Percentiles rank a stretch among this genome's conserved stretches.
These are phyloP conservation scores for Phortica variegata DNA, from an alignment of 1,140 invertebrate genomes.

Conservation along the genomic window DNA sequence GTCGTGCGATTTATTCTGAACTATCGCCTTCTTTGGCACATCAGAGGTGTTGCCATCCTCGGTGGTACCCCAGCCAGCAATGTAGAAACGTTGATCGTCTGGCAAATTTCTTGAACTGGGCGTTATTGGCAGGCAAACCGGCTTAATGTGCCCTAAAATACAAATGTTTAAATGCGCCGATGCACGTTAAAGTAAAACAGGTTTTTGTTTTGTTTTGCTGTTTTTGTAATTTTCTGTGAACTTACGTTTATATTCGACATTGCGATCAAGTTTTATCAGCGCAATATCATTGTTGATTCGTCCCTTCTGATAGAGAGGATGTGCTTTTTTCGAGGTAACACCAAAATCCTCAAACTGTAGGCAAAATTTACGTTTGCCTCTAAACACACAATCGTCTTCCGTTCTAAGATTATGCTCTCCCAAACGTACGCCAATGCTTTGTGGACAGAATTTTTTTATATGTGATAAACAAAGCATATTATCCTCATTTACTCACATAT, in stretches of 20 bases:
- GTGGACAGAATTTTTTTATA: background rate
- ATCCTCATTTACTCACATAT: background rate
- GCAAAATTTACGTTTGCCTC: conserved; percentile 36
- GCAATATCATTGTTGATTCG: conserved; percentile 68
- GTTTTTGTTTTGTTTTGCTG: too few species aligned
- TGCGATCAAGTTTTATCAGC: conserved; percentile 57
- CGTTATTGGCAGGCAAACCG: conserved; percentile 41
- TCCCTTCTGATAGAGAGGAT: conserved; percentile 63
- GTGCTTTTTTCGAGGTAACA: conserved; percentile 61
- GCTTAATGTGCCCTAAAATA: conserved; percentile 35
- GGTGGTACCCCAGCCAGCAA: conserved; percentile 45
- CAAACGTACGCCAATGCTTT: conserved; percentile 60
- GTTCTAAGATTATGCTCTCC: conserved; percentile 65
- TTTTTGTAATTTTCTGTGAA: background rate
- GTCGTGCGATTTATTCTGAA: conserved; percentile 17
- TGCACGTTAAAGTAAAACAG: too few species aligned
- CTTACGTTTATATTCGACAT: conserved; percentile 20
- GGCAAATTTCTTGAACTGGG: conserved; percentile 10
- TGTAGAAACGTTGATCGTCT: conserved; percentile 31
- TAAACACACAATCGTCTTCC: conserved; percentile 60
- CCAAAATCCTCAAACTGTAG: conserved; percentile 59
- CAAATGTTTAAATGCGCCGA: too few species aligned
- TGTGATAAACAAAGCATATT: background rate
- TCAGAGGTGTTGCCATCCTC: conserved; percentile 33
- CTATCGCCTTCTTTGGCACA: conserved; percentile 24